Base-by-base conservation (phyloP, 1,140 invertebrate genomes). In the Arion vulgaris region DNA sequence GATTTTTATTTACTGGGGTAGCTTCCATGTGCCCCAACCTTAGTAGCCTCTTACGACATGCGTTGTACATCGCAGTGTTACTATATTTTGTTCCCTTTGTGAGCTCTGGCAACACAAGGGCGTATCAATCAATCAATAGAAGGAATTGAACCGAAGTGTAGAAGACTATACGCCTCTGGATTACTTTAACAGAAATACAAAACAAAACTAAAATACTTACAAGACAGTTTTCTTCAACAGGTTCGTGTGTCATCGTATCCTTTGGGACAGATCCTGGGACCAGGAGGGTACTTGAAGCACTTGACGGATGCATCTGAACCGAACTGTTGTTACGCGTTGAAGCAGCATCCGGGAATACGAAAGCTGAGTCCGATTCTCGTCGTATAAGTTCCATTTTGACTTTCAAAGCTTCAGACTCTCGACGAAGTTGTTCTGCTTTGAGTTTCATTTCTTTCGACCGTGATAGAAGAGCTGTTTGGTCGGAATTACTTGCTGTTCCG, bases 311-410 rank as follows among this genome's bases (percentile, higher is more conserved):
- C 4, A 53, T 26, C 17, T 51, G 49, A 13, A 28, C 45, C 4
- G 28, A 32, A 28, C 53, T 75, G 32, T 51, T 51, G 28, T 26
- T 75, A 9, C 71, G 36, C 15, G 26, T n/a, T 1, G 39, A 32
- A 34, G 41, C 13, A 51, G 66, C 62, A 38, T 80, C 78, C n/a
- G 78, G 78, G 45, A 80, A 80, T n/a, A 71, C 45, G n/a, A 80
- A 80, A 15, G 78, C 38, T 1, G 80, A 28, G 23, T 81, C 71
- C 4, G 69, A 73, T 36, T 81, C 80, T 38, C 51, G 69, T 23
- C 71, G n/a, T 5, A 81, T 36, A 36, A 39, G 17, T 36, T 81
- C 71, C 26, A 74, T 74, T 81, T 74, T 73, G 1, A n/a, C 49
- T 71, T 49, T 32, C 11, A 81, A 32, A 9, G 71, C 80, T 49